Evolutionary conservation across 2,888 invertebrate species (phyloP).

Genomic region (Mongoloraphidia duomilia): DNA sequence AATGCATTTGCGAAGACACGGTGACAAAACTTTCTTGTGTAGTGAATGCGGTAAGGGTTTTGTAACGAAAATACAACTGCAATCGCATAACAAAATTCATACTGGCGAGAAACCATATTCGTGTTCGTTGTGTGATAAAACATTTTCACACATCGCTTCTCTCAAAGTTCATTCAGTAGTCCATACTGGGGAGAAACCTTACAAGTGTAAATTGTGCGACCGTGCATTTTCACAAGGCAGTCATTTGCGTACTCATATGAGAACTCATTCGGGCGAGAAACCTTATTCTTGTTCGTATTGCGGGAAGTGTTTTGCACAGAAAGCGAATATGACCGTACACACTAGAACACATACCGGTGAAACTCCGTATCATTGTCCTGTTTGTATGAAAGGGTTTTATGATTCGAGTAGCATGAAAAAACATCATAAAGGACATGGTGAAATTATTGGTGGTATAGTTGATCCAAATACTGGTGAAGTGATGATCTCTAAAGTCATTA

Average conservation of each 20-base stretch:
- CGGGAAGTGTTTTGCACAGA: slow-evolving; percentile 21
- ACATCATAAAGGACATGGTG: slow-evolving; percentile 7
- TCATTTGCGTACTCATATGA: slow-evolving; percentile 83
- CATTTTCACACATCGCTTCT: slow-evolving; percentile 9
- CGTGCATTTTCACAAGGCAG: slow-evolving; percentile 85
- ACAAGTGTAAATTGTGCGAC: slow-evolving; percentile 73
- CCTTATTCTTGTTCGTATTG: slow-evolving; percentile 48
- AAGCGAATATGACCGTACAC: slow-evolving; percentile 24
- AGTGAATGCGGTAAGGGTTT: slow-evolving; percentile 17
- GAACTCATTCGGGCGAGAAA: slow-evolving; percentile 90
- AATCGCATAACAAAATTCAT: slow-evolving; percentile 10
- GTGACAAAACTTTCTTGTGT: slow-evolving; percentile 11
- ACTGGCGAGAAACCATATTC: slow-evolving; percentile 10
- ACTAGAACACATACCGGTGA: slow-evolving; percentile 21
- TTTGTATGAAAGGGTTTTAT: slow-evolving; percentile 22
- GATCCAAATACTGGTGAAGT: no score
- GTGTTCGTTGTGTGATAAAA: slow-evolving; percentile 11
- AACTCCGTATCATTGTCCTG: slow-evolving; percentile 20
- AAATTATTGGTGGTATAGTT: no score
- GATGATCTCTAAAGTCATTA: no score
- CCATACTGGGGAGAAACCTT: slow-evolving; percentile 4
- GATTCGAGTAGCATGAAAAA: slow-evolving; percentile 19
- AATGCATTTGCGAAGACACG: not conserved
- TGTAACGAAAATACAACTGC: slow-evolving; percentile 7
- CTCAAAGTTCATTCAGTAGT: slow-evolving; percentile 2